Conservation (phyloP, 2,888 invertebrate species). For the Brassicogethes aeneus region DNA sequence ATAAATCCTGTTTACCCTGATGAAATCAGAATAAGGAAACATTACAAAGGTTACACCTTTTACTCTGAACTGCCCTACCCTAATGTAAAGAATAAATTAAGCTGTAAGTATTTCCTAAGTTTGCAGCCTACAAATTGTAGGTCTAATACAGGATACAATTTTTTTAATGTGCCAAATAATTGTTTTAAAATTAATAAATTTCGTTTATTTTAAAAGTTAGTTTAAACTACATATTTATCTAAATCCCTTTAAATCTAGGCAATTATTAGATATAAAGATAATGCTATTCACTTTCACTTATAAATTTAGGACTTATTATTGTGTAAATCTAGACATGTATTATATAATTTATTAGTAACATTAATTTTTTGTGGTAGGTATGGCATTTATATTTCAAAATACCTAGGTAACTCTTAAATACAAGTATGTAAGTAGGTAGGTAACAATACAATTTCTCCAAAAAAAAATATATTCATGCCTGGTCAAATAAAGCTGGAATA, state of each 20-base stretch:
- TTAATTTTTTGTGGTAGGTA: background rate
- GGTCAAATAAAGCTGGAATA: too few relatives aligned
- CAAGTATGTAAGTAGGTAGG: too few relatives aligned
- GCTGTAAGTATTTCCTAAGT: too few relatives aligned
- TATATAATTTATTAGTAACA: background rate
- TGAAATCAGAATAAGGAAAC: slow-evolving; percentile 6
- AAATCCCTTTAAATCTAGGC: background rate
- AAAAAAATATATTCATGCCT: too few relatives aligned
- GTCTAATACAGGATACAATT: too few relatives aligned
- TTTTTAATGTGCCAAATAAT: too few relatives aligned
- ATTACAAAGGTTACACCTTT: slow-evolving; percentile 1
- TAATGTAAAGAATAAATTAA: background rate
- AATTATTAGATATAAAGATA: background rate
- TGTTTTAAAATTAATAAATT: too few relatives aligned
- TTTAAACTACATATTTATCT: background rate
- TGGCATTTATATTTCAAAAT: background rate
- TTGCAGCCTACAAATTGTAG: too few relatives aligned
- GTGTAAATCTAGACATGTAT: background rate
- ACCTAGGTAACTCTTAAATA: too few relatives aligned
- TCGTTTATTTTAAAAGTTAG: too few relatives aligned
- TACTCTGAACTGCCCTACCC: slow-evolving; percentile 1
- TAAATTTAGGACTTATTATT: background rate
- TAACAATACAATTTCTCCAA: too few relatives aligned
- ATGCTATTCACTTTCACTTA: background rate
- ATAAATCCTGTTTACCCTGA: slow-evolving; percentile 13